These are phyloP conservation scores for Bedellia somnulentella DNA, from an alignment of 2,888 invertebrate species.

Conservation along the genomic window DNA sequence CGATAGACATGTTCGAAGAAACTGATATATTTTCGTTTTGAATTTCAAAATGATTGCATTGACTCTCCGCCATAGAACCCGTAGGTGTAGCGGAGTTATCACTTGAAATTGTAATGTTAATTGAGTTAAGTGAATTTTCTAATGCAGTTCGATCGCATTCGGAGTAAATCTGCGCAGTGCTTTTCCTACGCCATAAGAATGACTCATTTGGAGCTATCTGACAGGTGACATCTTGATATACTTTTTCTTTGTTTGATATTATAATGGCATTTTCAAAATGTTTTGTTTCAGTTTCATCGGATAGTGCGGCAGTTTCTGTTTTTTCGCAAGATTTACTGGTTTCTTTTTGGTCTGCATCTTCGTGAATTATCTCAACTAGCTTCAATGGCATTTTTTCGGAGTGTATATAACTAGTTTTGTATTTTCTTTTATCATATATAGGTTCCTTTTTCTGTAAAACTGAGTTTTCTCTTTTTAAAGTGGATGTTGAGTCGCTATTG, in stretches of 20 bases:
- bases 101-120: too few species aligned
- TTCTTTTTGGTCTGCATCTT: conserved; percentile 33
- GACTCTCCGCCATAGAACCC: too few species aligned
- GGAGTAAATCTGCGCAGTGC: conserved; percentile 35
- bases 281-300: too few species aligned
- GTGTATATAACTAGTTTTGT: conserved; percentile 49
- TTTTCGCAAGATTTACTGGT: too few species aligned
- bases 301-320: background rate
- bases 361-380: conserved; percentile 49
- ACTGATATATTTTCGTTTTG: too few species aligned
- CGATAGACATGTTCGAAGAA: too few species aligned
- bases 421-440: conserved; percentile 42
- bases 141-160: conserved; percentile 33
- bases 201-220: conserved; percentile 65
- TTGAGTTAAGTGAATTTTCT: conserved; percentile 20
- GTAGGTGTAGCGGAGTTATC: conserved; percentile 1
- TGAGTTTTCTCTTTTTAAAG: conserved; percentile 9
- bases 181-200: conserved; percentile 65
- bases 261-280: too few species aligned
- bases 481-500: background rate
- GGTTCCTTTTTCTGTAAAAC: conserved; percentile 30
- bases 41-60: too few species aligned
- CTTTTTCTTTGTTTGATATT: conserved; percentile 15
- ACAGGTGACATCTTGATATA: conserved; percentile 27
- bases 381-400: conserved; percentile 41